Base-by-base conservation (phyloP, 2,888 invertebrate genomes). In the Tipula vernalis region DNA sequence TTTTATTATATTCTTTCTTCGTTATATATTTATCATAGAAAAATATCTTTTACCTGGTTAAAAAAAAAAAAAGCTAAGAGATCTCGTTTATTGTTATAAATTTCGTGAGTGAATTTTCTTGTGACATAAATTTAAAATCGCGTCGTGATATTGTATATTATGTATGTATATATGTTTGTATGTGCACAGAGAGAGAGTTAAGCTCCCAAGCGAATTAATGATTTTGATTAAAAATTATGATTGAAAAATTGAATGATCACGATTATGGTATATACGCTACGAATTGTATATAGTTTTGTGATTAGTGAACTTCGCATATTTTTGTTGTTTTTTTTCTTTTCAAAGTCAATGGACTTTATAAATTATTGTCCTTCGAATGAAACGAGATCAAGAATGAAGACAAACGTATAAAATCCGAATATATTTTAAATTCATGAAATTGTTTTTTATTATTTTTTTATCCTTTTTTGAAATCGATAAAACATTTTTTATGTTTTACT, bases 191-290 rank as follows among this genome's bases (percentile, higher is more conserved):
- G 71, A 18, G 71, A 71, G 71, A 51, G 51, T 51, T 15, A 15
- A 15, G n/a, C 36, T 36, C 13, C 36, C 44, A 51, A 3, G 41
- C 13, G 39, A 84, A 84, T 39, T 84, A 84, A 84, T 15, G 39
- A 84, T 36, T 84, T 84, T 84, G 84, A 84, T 84, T 84, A 84
- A 84, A 84, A 84, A 84, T 84, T 84, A 84, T 84, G 84, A 84
- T 84, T 84, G n/a, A 84, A 84, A 13, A 84, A 41, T 39, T 84
- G 84, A 84, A 84, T 84, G 84, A 84, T 84, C 84, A 84, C 84
- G 84, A 84, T 71, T 71, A 71, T 28, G 18, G 28, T 28, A 28
- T 47, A 47, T 47, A 47, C 47, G 13, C 28, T 28, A 28, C 28
- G 28, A 28, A 28, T 39, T 51, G 10, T 71, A 28, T 71, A 71